Percentiles rank a stretch among this genome's conserved stretches.
phyloP scores from a whole-genome alignment of 2,113 vertebrate genomes.

The Pterocles gutturalis region DNA sequence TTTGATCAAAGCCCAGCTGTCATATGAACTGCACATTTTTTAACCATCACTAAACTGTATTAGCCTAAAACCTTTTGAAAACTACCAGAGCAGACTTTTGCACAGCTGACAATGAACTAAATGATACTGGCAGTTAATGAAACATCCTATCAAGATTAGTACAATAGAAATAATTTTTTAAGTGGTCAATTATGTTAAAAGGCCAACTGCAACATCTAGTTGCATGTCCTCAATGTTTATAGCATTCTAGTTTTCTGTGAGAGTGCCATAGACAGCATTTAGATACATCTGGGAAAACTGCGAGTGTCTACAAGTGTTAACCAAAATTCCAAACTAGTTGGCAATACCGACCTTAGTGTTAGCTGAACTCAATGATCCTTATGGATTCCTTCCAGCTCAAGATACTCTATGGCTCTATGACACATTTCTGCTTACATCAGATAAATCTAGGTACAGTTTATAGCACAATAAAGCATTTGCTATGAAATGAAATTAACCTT shows the following conservation, averaged over 20 bases:
- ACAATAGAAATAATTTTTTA: not conserved
- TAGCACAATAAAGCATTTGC: not conserved
- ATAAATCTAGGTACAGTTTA: not conserved
- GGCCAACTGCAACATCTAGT: not conserved
- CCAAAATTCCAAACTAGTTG: not conserved
- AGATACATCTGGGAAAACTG: not conserved
- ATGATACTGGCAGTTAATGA: not conserved
- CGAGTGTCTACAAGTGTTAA: not conserved
- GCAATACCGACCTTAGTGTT: not conserved
- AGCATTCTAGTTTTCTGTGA: not conserved
- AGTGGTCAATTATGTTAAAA: not conserved
- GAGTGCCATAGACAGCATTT: not conserved
- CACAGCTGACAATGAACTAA: not conserved
- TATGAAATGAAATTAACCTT: not conserved
- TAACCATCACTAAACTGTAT: not conserved
- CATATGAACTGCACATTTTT: conserved; percentile 1
- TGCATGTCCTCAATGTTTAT: not conserved
- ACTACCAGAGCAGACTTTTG: not conserved
- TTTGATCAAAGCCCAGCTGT: conserved; percentile 55
- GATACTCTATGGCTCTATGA: no score
- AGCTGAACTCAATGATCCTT: no score
- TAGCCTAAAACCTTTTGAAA: not conserved
- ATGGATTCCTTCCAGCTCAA: no score
- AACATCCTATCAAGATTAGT: not conserved
- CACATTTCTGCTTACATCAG: not conserved